phyloP scores from a whole-genome alignment of 30 jellyfish, hydroid and myxozoan species.

The Hydractinia echinata region DNA sequence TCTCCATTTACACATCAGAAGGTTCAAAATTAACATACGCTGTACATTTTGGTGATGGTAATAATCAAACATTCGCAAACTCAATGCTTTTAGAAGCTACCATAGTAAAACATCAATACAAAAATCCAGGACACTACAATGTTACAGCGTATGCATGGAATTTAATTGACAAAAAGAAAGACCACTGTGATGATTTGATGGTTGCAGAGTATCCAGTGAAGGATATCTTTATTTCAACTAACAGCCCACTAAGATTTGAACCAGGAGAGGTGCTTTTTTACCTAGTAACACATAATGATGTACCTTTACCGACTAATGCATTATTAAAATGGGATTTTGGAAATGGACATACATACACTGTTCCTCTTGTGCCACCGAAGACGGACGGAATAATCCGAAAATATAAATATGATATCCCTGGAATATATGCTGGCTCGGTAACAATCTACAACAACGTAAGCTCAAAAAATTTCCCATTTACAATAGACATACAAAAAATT shows the following conservation, averaged over 20 bases:
- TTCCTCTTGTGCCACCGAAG: constrained; percentile 18
- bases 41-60: constrained; percentile 49
- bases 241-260: constrained; percentile 57
- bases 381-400: constrained; percentile 9
- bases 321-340: constrained; percentile 81
- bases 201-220: constrained; percentile 62
- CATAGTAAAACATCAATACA: constrained; percentile 27
- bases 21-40: constrained; percentile 62
- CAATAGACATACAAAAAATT: constrained; percentile 72
- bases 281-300: constrained; percentile 43
- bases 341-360: constrained; percentile 49
- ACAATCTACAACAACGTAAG: constrained; percentile 73
- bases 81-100: not conserved
- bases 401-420: constrained; percentile 54
- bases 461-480: constrained; percentile 29
- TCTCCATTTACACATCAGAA: constrained; percentile 22
- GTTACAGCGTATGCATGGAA: constrained; percentile 42
- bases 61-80: not conserved
- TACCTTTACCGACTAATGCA: constrained; percentile 75
- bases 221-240: constrained; percentile 45
- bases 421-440: constrained; percentile 37
- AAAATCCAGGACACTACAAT: constrained; percentile 55
- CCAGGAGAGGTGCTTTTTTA: constrained; percentile 63
- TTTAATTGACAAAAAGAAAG: constrained; percentile 12
- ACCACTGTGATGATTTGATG: constrained; percentile 41